phyloP scores from a whole-genome alignment of 64 coral and sea anemone species.

The Trachythela sp. region DNA sequence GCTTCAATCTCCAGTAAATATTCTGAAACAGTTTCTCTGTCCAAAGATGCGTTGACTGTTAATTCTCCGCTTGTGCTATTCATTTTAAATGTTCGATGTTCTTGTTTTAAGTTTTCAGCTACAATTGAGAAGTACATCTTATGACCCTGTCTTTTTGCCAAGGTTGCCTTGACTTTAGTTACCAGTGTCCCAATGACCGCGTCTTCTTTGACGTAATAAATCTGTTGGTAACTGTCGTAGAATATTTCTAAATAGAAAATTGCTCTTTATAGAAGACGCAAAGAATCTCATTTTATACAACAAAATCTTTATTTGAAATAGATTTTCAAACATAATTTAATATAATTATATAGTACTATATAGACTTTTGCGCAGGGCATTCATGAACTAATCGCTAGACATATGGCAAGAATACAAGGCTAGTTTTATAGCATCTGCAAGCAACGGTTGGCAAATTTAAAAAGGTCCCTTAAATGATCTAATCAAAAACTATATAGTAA shows the following conservation, averaged over 20 bases:
- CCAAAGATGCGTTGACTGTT: background rate
- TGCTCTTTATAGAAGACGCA: too few relatives aligned
- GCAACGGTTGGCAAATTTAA: conserved; percentile 24
- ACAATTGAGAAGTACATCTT: background rate
- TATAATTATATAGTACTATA: too few relatives aligned
- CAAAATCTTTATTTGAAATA: too few relatives aligned
- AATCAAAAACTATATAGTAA: too few relatives aligned
- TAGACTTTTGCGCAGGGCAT: too few relatives aligned
- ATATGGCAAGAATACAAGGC: too few relatives aligned
- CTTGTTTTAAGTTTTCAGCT: background rate
- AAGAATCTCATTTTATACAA: too few relatives aligned
- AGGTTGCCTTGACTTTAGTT: conserved; percentile 56
- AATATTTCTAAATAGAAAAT: conserved; percentile 43
- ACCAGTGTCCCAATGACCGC: conserved; percentile 36
- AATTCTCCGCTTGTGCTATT: background rate
- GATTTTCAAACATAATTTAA: too few relatives aligned
- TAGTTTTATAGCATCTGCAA: too few relatives aligned
- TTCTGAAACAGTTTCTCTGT: background rate
- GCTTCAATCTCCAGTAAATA: background rate
- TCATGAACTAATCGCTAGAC: too few relatives aligned
- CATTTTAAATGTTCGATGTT: background rate
- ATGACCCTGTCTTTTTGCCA: conserved; percentile 4
- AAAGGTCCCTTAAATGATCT: background rate
- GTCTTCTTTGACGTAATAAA: background rate
- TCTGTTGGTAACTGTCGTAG: background rate